Conservation (phyloP, 2,113 vertebrate genomes). For the Anser cygnoides region DNA sequence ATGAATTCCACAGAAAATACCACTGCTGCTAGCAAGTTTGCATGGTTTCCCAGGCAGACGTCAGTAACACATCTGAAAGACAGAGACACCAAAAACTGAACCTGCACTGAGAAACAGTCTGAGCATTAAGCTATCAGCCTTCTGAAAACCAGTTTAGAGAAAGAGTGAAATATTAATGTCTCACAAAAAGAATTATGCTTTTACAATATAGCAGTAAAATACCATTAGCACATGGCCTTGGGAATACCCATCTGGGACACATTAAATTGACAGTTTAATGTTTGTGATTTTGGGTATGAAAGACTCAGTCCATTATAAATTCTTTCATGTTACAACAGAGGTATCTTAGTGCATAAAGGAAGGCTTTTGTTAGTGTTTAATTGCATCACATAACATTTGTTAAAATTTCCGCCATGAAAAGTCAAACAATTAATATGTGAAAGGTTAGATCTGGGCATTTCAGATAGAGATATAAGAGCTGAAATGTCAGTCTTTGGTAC, state of each 20-base stretch:
- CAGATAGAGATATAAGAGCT: background rate
- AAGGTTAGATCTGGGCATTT: slow-evolving; percentile 29
- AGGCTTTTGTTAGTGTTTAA: slow-evolving; percentile 18
- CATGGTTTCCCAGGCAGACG: slow-evolving; percentile 9
- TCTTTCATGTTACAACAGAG: slow-evolving; percentile 49
- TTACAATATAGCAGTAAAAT: slow-evolving; percentile 35
- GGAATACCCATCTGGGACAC: background rate
- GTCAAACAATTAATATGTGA: slow-evolving; percentile 38
- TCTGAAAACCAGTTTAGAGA: slow-evolving; percentile 38
- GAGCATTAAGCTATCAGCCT: background rate
- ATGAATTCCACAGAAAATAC: background rate
- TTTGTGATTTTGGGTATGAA: slow-evolving; percentile 55
- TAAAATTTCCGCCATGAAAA: background rate
- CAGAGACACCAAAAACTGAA: background rate
- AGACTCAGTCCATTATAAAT: slow-evolving; percentile 24
- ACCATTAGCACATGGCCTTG: slow-evolving; percentile 26
- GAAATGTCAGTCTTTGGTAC: background rate
- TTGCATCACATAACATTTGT: slow-evolving; percentile 4
- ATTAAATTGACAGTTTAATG: slow-evolving; percentile 58
- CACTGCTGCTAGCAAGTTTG: background rate
- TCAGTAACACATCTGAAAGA: background rate
- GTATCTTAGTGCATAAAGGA: slow-evolving; percentile 13
- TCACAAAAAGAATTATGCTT: slow-evolving; percentile 48
- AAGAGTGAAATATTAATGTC: slow-evolving; percentile 21
- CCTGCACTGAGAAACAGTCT: background rate